Conservation (phyloP, 2,113 vertebrate species). For the Cololabis saira region DNA sequence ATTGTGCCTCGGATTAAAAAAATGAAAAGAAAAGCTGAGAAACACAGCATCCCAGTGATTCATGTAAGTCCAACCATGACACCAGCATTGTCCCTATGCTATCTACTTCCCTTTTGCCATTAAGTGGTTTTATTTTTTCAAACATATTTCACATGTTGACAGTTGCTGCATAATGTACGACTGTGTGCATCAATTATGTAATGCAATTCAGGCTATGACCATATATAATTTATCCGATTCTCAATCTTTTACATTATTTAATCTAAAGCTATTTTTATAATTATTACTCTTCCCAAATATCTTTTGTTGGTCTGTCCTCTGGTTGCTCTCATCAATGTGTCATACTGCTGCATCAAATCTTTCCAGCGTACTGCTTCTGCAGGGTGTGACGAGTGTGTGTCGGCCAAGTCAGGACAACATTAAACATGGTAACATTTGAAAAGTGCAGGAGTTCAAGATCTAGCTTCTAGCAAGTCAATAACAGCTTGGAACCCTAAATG, state of each 20-base stretch:
- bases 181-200: slow-evolving; percentile 79
- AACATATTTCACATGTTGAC: slow-evolving; percentile 80
- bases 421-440: slow-evolving; percentile 27
- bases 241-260: slow-evolving; percentile 77
- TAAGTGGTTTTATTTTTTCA: slow-evolving; percentile 77
- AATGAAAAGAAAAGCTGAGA: slow-evolving; percentile 32
- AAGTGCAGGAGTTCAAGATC: slow-evolving; percentile 32
- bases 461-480: slow-evolving; percentile 15
- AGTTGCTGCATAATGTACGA: slow-evolving; percentile 79
- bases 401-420: slow-evolving; percentile 27
- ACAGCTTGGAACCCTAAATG: slow-evolving; percentile 23
- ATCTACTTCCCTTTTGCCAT: slow-evolving; percentile 61
- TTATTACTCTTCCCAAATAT: slow-evolving; percentile 68
- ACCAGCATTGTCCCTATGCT: slow-evolving; percentile 50
- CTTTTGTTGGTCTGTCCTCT: slow-evolving; percentile 62
- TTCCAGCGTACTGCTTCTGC: slow-evolving; percentile 43
- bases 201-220: slow-evolving; percentile 78
- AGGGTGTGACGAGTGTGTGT: slow-evolving; percentile 39
- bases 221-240: slow-evolving; percentile 80
- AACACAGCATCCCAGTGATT: slow-evolving; percentile 47
- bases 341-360: slow-evolving; percentile 30
- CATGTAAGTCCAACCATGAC: slow-evolving; percentile 57
- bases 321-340: slow-evolving; percentile 38
- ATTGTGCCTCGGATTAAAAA: slow-evolving; percentile 42
- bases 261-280: slow-evolving; percentile 72